phyloP scores from a whole-genome alignment of 2,113 vertebrate species.

The Cervus canadensis region DNA sequence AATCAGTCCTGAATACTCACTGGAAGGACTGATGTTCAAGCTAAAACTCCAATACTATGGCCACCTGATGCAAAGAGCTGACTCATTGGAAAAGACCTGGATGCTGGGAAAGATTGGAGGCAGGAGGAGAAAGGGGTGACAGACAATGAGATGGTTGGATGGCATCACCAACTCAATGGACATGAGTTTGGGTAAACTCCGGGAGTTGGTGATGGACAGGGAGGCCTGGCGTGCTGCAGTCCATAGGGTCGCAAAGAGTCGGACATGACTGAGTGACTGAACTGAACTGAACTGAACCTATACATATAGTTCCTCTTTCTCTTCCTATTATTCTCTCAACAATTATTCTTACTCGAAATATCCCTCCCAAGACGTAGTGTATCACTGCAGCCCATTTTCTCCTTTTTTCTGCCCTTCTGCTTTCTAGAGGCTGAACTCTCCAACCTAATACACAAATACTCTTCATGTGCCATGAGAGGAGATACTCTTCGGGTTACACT shows the following conservation, averaged over 20 bases:
- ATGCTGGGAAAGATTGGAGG: neutral
- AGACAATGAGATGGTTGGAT: neutral
- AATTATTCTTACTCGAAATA: neutral
- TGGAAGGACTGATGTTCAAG: neutral
- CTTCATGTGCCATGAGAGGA: too few relatives aligned
- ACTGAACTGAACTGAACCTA: neutral
- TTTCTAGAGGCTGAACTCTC: neutral
- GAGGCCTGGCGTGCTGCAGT: neutral
- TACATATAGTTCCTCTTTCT: neutral
- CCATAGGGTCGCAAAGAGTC: neutral
- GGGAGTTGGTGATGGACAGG: neutral
- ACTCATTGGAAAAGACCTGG: neutral
- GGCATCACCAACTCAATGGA: neutral
- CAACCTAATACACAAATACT: neutral
- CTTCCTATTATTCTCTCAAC: neutral
- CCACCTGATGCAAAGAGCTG: rapidly evolving
- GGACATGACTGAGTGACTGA: neutral
- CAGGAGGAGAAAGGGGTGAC: neutral
- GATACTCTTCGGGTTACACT: neutral
- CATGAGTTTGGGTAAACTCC: neutral
- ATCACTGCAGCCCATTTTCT: neutral
- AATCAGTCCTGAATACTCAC: neutral
- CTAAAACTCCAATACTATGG: neutral
- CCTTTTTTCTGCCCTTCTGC: neutral
- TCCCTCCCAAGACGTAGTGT: rapidly evolving